Conservation (phyloP, 1,140 invertebrate species). For the Manduca sexta region DNA sequence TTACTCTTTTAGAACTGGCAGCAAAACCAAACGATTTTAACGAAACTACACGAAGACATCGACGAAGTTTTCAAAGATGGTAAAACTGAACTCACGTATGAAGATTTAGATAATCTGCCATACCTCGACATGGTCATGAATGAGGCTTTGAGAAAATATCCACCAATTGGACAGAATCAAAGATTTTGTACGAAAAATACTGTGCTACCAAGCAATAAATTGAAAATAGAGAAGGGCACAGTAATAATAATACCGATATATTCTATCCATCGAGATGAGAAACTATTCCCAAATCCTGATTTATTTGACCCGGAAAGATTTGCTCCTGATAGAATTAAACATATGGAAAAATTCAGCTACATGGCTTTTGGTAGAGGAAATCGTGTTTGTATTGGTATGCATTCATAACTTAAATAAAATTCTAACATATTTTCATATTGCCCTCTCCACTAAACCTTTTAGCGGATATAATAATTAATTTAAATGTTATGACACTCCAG, state of each 20-base stretch:
- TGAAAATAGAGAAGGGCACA: conserved; percentile 64
- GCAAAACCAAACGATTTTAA: conserved; percentile 61
- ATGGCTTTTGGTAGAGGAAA: conserved; percentile 83
- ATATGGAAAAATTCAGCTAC: conserved; percentile 71
- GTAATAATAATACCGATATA: conserved; percentile 71
- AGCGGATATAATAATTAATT: too few relatives aligned
- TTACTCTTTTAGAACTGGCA: too few relatives aligned
- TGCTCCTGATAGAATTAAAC: conserved; percentile 50
- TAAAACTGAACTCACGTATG: conserved; percentile 51
- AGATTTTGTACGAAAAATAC: conserved; percentile 61
- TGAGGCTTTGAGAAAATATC: conserved; percentile 66
- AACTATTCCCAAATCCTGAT: conserved; percentile 74
- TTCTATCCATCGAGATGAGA: conserved; percentile 75
- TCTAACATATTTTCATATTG: too few relatives aligned
- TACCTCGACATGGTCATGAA: conserved; percentile 70
- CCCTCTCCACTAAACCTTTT: too few relatives aligned
- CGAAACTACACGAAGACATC: conserved; percentile 60
- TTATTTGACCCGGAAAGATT: conserved; percentile 77
- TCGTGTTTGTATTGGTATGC: conserved; percentile 76
- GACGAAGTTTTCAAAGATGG: conserved; percentile 35
- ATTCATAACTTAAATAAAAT: too few relatives aligned
- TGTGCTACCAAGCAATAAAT: conserved; percentile 51
- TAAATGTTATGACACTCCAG: too few relatives aligned
- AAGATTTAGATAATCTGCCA: conserved; percentile 46
- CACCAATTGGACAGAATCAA: conserved; percentile 56